Conservation (phyloP, 2,888 invertebrate genomes). For the Dendrolimus houi region DNA sequence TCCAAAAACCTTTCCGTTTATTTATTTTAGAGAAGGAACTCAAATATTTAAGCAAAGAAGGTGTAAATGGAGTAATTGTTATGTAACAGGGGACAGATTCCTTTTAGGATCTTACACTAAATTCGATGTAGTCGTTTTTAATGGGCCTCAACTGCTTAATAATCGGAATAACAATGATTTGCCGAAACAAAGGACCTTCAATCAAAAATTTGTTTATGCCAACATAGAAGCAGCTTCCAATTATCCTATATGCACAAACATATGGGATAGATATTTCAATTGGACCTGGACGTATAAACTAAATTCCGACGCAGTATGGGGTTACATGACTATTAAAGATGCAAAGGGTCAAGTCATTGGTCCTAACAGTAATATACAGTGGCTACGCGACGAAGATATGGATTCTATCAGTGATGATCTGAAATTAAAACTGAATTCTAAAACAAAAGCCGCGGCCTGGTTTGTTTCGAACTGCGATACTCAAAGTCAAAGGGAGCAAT, state of each 20-base stretch:
- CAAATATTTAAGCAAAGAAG: constrained; percentile 32
- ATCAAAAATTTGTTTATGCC: constrained; percentile 49
- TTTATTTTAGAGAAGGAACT: constrained; percentile 39
- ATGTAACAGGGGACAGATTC: constrained; percentile 36
- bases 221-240: constrained; percentile 44
- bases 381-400: constrained; percentile 29
- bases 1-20: constrained; percentile 31
- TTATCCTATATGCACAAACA: constrained; percentile 34
- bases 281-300: constrained; percentile 62
- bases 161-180: constrained; percentile 18
- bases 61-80: constrained; percentile 46
- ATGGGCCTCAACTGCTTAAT: constrained; percentile 35
- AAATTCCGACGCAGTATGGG: constrained; percentile 47
- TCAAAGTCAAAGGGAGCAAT: constrained; percentile 35
- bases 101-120: constrained; percentile 29
- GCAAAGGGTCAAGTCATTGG: constrained; percentile 32
- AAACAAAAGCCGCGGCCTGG: constrained; percentile 44
- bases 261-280: constrained; percentile 46
- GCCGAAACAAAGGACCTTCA: constrained; percentile 24
- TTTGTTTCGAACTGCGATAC: constrained; percentile 47
- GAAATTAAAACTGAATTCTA: constrained; percentile 21
- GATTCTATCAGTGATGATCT: constrained; percentile 18
- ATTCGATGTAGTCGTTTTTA: constrained; percentile 45
- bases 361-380: constrained; percentile 29
- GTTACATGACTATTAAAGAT: constrained; percentile 38